These are phyloP conservation scores for Sebastes hubbsi DNA, from an alignment of 2,797 vertebrate species.

Conservation along the genomic window DNA sequence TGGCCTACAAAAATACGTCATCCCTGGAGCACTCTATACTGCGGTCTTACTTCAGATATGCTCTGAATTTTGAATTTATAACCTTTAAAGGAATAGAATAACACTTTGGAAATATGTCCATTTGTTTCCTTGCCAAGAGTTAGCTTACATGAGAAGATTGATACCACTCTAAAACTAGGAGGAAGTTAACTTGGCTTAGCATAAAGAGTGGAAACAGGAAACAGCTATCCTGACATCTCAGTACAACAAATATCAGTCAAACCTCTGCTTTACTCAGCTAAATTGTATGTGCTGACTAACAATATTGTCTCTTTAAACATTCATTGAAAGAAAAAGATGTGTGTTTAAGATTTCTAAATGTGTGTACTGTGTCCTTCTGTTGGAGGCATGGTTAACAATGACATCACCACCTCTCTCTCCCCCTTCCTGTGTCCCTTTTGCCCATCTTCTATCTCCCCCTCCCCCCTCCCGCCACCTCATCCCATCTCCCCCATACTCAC, in stretches of 20 bases:
- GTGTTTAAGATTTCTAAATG: neutral
- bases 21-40: too few species aligned
- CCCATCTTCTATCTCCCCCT: neutral
- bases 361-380: neutral
- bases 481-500: constrained; percentile 23
- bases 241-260: neutral
- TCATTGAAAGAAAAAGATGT: neutral
- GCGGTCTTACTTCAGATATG: too few species aligned
- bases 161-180: neutral
- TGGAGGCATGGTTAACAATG: neutral
- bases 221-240: neutral
- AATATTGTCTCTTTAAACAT: neutral
- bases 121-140: neutral
- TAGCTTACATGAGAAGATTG: neutral
- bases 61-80: too few species aligned
- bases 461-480: neutral
- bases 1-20: too few species aligned
- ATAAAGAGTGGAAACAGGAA: neutral
- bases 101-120: neutral
- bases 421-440: neutral
- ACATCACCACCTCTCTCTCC: neutral
- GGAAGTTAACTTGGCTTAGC: neutral
- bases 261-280: neutral
- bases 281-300: neutral
- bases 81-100: neutral